Percentiles rank a stretch among this genome's conserved stretches.
phyloP scores from a whole-genome alignment of 2,113 vertebrate genomes.

The Seriola rivoliana region DNA sequence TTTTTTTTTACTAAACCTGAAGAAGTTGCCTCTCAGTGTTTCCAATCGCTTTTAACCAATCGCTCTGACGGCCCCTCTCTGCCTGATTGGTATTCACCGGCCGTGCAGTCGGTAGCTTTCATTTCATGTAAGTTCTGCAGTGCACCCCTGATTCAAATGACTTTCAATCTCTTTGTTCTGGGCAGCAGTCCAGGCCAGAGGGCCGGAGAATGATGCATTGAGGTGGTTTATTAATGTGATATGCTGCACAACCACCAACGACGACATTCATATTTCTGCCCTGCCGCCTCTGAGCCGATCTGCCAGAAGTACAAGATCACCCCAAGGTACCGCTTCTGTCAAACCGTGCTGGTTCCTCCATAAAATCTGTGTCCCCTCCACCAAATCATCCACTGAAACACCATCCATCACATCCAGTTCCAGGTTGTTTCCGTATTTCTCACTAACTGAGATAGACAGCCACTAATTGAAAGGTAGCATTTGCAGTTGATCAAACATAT shows the following conservation, averaged over 20 bases:
- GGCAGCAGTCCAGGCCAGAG: conserved; percentile 71
- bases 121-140: conserved; percentile 71
- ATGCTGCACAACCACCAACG: conserved; percentile 55
- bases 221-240: conserved; percentile 75
- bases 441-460: conserved; percentile 12
- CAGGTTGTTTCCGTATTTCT: conserved; percentile 20
- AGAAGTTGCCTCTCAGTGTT: conserved; percentile 6
- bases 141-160: conserved; percentile 69
- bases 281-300: conserved; percentile 42
- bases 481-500: conserved; percentile 3
- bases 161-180: conserved; percentile 81
- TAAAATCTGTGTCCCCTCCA: conserved; percentile 6
- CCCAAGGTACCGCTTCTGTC: conserved; percentile 44
- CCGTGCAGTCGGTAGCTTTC: conserved; percentile 48
- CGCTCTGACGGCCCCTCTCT: background rate
- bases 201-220: conserved; percentile 66
- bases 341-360: conserved; percentile 29
- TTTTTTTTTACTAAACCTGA: background rate
- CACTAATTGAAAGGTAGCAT: background rate
- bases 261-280: conserved; percentile 68
- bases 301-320: conserved; percentile 45
- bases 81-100: conserved; percentile 67
- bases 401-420: conserved; percentile 9
- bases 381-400: conserved; percentile 34
- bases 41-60: conserved; percentile 31